phyloP scores from a whole-genome alignment of 2,888 invertebrate genomes.

The Napeogenes sylphis region DNA sequence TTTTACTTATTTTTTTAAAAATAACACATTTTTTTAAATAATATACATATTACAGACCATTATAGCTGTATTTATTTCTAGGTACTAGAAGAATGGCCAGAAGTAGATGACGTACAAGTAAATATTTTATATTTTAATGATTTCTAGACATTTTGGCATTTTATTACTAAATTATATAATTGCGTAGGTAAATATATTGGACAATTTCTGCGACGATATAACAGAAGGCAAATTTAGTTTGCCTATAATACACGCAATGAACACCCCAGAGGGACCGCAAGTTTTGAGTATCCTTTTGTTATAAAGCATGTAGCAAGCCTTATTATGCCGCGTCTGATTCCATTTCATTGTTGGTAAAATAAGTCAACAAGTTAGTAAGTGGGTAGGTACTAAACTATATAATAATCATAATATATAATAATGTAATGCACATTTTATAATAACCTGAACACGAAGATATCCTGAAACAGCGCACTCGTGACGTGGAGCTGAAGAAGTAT shows the following conservation, averaged over 20 bases:
- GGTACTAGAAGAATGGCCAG: constrained; percentile 23
- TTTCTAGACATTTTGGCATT: neutral
- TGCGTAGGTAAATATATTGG: constrained; percentile 74
- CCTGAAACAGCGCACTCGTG: constrained; percentile 80
- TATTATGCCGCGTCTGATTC: too few species aligned
- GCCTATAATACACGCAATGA: constrained; percentile 91
- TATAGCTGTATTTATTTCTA: neutral
- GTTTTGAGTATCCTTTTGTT: constrained; percentile 59
- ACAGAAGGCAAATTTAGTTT: constrained; percentile 96
- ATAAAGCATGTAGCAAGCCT: too few species aligned
- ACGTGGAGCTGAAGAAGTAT: constrained; percentile 89
- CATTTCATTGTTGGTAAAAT: too few species aligned
- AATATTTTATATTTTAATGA: neutral
- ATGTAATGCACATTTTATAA: neutral
- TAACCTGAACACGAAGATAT: constrained; percentile 16
- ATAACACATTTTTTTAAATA: neutral
- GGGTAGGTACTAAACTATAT: too few species aligned
- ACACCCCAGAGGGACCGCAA: constrained; percentile 82
- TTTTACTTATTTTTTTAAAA: neutral
- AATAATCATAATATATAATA: too few species aligned
- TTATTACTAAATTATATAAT: too few species aligned
- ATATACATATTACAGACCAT: too few species aligned
- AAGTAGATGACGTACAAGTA: constrained; percentile 9
- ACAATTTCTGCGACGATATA: constrained; percentile 93
- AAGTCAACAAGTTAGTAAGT: too few species aligned